These are phyloP conservation scores for Orchesella flavescens DNA, from an alignment of 2,888 invertebrate genomes.

Conservation along the genomic window DNA sequence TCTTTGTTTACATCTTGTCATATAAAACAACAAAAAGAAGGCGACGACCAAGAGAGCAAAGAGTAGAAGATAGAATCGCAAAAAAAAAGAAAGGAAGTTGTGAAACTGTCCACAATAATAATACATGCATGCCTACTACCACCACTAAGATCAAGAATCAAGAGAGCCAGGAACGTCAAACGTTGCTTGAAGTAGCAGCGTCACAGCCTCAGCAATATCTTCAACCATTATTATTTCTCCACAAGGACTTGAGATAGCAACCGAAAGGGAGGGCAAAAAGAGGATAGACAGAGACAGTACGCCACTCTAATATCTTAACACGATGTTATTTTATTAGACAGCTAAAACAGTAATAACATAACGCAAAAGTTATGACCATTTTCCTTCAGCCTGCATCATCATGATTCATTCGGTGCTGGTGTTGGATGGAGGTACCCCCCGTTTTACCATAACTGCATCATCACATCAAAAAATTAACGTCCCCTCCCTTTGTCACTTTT, in stretches of 20 bases:
- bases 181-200: too few species aligned
- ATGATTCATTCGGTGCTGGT: not conserved
- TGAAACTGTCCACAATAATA: constrained; percentile 19
- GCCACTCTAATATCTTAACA: not conserved
- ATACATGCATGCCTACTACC: not conserved
- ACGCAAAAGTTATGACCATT: not conserved
- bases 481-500: constrained; percentile 12
- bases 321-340: constrained; percentile 10
- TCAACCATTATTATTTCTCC: too few species aligned
- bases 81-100: constrained; percentile 44
- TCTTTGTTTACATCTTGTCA: constrained; percentile 50
- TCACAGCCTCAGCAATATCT: too few species aligned
- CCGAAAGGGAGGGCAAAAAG: not conserved
- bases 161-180: too few species aligned
- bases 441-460: too few species aligned
- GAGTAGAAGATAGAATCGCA: not conserved
- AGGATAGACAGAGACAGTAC: not conserved
- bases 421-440: not conserved
- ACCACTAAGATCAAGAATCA: too few species aligned
- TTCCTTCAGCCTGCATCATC: not conserved
- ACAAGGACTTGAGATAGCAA: too few species aligned
- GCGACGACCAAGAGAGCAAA: not conserved
- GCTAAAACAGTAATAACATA: constrained; percentile 9
- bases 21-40: constrained; percentile 40
- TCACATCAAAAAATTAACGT: too few species aligned